Percentiles rank a stretch among this genome's conserved stretches.
phyloP scores from a whole-genome alignment of 2,113 vertebrate species.

The Psilopsiagon aurifrons region DNA sequence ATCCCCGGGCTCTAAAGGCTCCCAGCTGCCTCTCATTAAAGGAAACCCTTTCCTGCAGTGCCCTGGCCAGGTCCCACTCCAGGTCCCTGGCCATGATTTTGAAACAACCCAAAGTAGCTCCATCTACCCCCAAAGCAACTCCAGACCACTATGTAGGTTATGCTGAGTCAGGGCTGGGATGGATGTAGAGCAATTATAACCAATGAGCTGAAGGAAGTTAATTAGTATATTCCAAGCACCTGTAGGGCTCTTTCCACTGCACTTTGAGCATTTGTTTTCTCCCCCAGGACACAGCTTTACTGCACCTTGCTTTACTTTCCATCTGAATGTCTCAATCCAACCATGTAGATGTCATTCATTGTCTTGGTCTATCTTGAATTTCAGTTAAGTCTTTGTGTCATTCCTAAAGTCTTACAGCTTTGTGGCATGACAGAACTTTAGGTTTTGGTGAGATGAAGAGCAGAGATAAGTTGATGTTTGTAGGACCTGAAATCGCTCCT shows the following conservation, averaged over 20 bases:
- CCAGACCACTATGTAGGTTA: not conserved
- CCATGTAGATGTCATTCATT: rapidly evolving
- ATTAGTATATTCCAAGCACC: not conserved
- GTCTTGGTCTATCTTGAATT: not conserved
- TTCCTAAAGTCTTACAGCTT: not conserved
- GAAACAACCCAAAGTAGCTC: not conserved
- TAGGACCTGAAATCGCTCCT: not conserved
- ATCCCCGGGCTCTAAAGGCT: not conserved
- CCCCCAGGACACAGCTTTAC: rapidly evolving
- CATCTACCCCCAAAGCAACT: not conserved
- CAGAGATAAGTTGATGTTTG: not conserved
- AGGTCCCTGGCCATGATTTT: not conserved
- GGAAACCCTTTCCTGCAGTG: not conserved
- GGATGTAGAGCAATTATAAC: not conserved
- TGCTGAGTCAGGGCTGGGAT: not conserved
- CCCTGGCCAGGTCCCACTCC: not conserved
- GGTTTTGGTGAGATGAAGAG: not conserved
- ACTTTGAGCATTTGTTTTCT: not conserved
- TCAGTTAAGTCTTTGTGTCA: not conserved
- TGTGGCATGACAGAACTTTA: rapidly evolving
- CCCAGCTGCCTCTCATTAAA: not conserved
- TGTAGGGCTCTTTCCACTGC: not conserved
- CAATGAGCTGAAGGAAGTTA: not conserved
- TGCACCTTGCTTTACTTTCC: rapidly evolving
- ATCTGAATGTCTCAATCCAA: not conserved